Evolutionary conservation across 2,888 invertebrate genomes (phyloP), one percentile per base, ranked within the genome.

Genomic region (Dolichomitus sp.): DNA sequence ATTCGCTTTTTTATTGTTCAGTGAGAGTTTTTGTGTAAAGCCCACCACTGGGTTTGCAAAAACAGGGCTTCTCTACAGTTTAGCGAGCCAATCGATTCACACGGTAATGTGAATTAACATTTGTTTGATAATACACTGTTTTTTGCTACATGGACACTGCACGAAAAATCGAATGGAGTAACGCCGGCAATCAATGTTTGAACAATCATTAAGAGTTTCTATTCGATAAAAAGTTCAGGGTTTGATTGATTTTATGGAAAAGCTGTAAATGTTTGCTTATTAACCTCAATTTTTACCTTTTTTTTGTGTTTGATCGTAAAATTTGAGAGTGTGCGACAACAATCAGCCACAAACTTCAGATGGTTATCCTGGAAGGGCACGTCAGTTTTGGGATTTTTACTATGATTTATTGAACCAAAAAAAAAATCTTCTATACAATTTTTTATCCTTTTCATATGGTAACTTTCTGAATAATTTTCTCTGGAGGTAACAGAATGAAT

Each of bases 1-100:
- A 42, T 57, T 70, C 54, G 14, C 42, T 37, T 70, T 70, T 70
- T 70, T 57, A 57, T 70, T 17, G 42, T n/a, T 42, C 42, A 42
- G 30, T 12, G 7, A 59, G 33, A 33, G 59, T 59, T 59, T 59
- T 59, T 59, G 59, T 17, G 59, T n/a, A 17, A 30, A n/a, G 6
- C 33, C 33, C 17, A 27, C 52, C 9, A 27, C 52, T 17, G 2
- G 9, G 19, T 17, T 23, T 3, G 23, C 52, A 27, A 23, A 50
- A 17, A 19, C 23, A 7, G 19, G 52, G 11, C 52, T 23, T 2
- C 52, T 50, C 23, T 11, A 4, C 19, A 52, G 52, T 57, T 59
- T 33, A 33, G 33, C 59, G 1, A 33, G 33, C 7, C n/a, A 5
- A 59, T 59, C 33, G 33, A 59, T 33, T 59, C 14, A 59, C 59